Evolutionary conservation across 2,888 invertebrate genomes (phyloP).

Genomic region (Trichopria drosophilae): DNA sequence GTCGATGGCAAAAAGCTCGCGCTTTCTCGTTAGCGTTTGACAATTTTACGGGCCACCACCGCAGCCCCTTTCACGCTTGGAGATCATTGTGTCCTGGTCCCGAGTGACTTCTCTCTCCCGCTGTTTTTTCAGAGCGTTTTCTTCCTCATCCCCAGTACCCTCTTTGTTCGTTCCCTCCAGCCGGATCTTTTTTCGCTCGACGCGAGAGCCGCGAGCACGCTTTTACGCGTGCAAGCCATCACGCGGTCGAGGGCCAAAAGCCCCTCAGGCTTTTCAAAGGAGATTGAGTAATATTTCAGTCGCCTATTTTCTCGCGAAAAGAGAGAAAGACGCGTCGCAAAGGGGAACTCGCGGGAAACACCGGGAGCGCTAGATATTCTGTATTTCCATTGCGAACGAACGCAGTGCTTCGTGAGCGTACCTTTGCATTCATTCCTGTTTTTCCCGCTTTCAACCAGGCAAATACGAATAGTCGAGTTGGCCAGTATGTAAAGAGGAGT

Average conservation of each 20-base stretch:
- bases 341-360: not conserved
- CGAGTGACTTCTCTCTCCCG: no score
- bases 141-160: conserved; percentile 12
- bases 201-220: conserved; percentile 17
- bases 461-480: no score
- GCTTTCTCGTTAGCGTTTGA: conserved; percentile 33
- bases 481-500: no score
- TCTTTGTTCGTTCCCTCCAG: conserved; percentile 11
- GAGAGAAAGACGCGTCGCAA: conserved; percentile 5
- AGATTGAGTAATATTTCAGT: conserved; percentile 28
- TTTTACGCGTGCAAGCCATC: conserved; percentile 17
- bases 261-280: conserved; percentile 24
- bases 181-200: not conserved
- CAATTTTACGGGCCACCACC: conserved; percentile 33
- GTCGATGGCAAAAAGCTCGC: not conserved
- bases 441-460: no score
- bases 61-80: conserved; percentile 18
- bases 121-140: conserved; percentile 14
- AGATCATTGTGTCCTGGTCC: not conserved
- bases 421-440: no score
- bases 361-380: not conserved
- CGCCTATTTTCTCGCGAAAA: conserved; percentile 17
- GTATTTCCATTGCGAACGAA: no score
- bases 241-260: conserved; percentile 9
- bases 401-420: no score